Conservation (phyloP, 2,888 invertebrate species). For the Dorcus parallelipipedus region DNA sequence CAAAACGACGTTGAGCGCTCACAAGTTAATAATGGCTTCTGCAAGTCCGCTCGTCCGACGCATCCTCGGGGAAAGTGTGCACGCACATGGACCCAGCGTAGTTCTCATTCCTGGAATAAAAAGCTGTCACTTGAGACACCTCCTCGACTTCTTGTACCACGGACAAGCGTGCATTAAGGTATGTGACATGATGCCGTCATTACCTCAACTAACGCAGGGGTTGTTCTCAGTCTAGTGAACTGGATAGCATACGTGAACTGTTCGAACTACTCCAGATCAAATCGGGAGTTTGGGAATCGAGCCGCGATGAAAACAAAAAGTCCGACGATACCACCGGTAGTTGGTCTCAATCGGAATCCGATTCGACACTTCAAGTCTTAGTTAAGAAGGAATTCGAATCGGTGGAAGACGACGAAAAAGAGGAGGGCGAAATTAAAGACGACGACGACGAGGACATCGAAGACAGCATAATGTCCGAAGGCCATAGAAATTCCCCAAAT, state of each 20-base stretch:
- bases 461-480: constrained; percentile 51
- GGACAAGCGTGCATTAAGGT: constrained; percentile 82
- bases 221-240: constrained; percentile 68
- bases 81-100: constrained; percentile 68
- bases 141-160: constrained; percentile 81
- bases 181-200: constrained; percentile 14
- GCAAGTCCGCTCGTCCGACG: constrained; percentile 82
- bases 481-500: constrained; percentile 72
- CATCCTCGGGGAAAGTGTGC: constrained; percentile 69
- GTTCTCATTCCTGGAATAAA: constrained; percentile 82
- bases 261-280: constrained; percentile 82
- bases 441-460: constrained; percentile 46
- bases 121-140: constrained; percentile 74
- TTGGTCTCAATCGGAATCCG: constrained; percentile 47
- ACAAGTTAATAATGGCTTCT: constrained; percentile 82
- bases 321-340: constrained; percentile 40
- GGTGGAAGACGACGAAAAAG: constrained; percentile 49
- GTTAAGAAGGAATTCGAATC: constrained; percentile 40
- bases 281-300: constrained; percentile 71
- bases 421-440: constrained; percentile 52
- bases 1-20: constrained; percentile 76
- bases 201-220: background rate
- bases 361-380: constrained; percentile 17
- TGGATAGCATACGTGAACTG: constrained; percentile 78
- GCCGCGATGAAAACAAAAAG: constrained; percentile 46